Evolutionary conservation across 1,140 invertebrate genomes (phyloP), one percentile per base, ranked within the genome.

Genomic region (Drosophila repletoides): DNA sequence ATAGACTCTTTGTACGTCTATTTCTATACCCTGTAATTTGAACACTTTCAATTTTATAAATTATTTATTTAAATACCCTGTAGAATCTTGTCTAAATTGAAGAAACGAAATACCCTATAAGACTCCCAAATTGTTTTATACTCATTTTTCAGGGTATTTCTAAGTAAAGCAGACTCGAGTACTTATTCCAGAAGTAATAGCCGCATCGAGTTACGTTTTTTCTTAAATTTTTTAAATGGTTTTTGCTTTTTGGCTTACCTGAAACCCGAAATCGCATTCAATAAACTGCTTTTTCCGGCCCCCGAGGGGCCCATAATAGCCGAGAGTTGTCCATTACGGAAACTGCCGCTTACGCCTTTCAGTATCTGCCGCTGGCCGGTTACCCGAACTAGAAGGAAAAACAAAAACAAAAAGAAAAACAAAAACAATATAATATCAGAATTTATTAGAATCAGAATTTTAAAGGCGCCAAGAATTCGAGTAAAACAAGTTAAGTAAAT

Each of bases 271-370:
- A 95, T 91, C 41, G 94, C 93, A 88, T 95, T 95, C 15, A 95
- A 91, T 9, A 95, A 90, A 45, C 95, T 95, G 63, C 94, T 95
- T 91, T 96, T 96, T 41, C 95, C 95, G 24, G 95, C 95, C 33
- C 95, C 95, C 1, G 95, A 95, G 10, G 95, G 95, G 26, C 96
- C 95, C 95, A 97, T 96, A 70, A 97, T 96, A 15, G 95, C 95
- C 5, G 95, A 94, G 55, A 97, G 91, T 70, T 96, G 93, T 5
- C 95, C 95, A 29, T 94, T 94, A 63, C 92, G 92, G 83, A 95
- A 95, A 71, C 91, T 92, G 40, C 95, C 95, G 64, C 93, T 93
- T 1, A 95, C 93, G 45, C 92, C 92, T 90, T 95, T 93, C 4
- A 96, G 88, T 59, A 95, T 67, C 88, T 71, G 72, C 10, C 83